phyloP scores from a whole-genome alignment of 2,888 invertebrate genomes.

The Eubasilissa splendida region DNA sequence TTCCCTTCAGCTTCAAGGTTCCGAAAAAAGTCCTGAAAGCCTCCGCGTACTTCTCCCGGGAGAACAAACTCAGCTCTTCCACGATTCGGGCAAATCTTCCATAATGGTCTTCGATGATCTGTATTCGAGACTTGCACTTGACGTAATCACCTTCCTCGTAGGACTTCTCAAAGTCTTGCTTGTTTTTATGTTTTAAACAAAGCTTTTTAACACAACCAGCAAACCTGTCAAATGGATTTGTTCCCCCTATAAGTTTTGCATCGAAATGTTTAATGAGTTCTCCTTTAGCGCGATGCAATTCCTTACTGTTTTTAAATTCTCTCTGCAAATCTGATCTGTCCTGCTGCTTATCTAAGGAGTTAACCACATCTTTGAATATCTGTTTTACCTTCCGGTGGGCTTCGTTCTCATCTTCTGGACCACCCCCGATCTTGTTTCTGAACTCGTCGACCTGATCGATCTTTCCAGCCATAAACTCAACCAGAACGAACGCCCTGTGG shows the following conservation, averaged over 20 bases:
- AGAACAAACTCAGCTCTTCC: conserved; percentile 5
- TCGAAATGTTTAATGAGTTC: not conserved
- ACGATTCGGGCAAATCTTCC: not conserved
- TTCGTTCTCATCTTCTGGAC: not conserved
- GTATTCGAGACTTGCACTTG: not conserved
- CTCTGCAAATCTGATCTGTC: not conserved
- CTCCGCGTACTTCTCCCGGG: not conserved
- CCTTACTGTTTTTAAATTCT: conserved; percentile 1
- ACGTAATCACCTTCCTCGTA: conserved; percentile 1
- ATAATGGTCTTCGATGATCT: not conserved
- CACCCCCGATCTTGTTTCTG: not conserved
- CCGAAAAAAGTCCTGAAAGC: not conserved
- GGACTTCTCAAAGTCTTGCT: not conserved
- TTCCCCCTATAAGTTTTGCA: not conserved
- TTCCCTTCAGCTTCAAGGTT: conserved; percentile 1
- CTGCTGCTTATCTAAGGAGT: not conserved
- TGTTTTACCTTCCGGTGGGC: not conserved
- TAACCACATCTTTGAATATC: not conserved
- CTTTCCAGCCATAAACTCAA: not conserved
- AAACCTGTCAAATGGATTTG: not conserved
- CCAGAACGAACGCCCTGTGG: not conserved
- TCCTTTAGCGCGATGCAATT: not conserved
- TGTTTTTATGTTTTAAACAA: not conserved
- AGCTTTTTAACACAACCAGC: not conserved
- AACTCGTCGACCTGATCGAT: not conserved